Percentiles rank a stretch among this genome's conserved stretches.
Conservation (phyloP, 2,888 invertebrate species). For the Trichogramma dendrolimi region DNA sequence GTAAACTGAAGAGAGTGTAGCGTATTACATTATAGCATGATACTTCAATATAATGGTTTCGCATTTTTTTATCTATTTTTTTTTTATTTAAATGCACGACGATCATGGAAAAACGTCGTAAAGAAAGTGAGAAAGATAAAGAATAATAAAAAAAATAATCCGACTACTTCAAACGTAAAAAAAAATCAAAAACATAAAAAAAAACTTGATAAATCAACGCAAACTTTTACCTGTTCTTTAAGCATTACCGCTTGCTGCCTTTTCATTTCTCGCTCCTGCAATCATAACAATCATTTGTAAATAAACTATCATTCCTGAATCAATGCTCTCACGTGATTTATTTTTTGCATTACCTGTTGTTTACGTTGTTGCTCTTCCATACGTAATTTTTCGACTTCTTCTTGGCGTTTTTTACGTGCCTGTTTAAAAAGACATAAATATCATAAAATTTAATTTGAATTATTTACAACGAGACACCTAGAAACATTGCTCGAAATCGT, state of each 20-base stretch:
- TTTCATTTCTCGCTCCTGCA: constrained; percentile 85
- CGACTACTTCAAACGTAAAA: constrained; percentile 8
- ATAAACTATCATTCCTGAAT: constrained; percentile 1
- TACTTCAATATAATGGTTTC: too few species aligned
- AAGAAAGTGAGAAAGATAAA: constrained; percentile 10
- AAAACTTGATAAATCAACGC: constrained; percentile 5
- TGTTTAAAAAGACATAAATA: constrained; percentile 47
- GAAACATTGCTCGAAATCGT: too few species aligned
- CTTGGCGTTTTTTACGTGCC: constrained; percentile 82
- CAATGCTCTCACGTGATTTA: neutral
- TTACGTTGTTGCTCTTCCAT: constrained; percentile 80
- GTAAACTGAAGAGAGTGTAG: too few species aligned
- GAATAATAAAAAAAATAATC: constrained; percentile 2
- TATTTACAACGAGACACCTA: neutral
- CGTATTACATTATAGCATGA: too few species aligned
- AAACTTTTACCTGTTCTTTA: constrained; percentile 79
- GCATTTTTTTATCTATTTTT: too few species aligned
- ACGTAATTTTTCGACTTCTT: constrained; percentile 78
- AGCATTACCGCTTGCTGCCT: constrained; percentile 82
- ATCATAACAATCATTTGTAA: constrained; percentile 16
- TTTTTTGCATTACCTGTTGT: constrained; percentile 66
- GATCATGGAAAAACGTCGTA: neutral
- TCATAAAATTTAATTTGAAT: constrained; percentile 2
- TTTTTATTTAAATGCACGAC: neutral
- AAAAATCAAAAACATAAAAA: constrained; percentile 10